Evolutionary conservation across 2,888 invertebrate genomes (phyloP).

Genomic region (Coelopa pilipes): DNA sequence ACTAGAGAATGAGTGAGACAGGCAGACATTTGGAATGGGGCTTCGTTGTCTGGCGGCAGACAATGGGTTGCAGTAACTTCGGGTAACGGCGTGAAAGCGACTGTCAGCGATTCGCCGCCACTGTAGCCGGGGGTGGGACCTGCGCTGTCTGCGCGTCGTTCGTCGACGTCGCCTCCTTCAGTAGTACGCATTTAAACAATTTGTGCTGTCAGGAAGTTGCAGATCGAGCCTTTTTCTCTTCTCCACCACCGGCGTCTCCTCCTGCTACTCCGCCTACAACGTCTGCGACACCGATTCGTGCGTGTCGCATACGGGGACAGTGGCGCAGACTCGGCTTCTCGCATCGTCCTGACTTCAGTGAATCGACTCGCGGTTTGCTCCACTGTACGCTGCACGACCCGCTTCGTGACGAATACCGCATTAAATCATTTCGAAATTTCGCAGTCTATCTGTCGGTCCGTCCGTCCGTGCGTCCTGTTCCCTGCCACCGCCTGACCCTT

Average conservation of each 20-base stretch:
- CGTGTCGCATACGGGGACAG: too few relatives aligned
- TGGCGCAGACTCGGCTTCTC: too few relatives aligned
- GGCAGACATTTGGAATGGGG: slow-evolving; percentile 25
- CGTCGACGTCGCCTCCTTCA: too few relatives aligned
- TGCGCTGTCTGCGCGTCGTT: slow-evolving; percentile 2
- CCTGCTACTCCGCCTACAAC: too few relatives aligned
- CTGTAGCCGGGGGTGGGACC: not conserved
- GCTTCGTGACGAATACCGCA: too few relatives aligned
- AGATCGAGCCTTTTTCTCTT: not conserved
- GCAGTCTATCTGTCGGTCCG: too few relatives aligned
- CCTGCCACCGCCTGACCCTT: not conserved
- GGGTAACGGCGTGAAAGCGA: not conserved
- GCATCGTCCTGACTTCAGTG: too few relatives aligned
- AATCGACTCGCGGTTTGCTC: not conserved
- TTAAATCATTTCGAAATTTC: too few relatives aligned
- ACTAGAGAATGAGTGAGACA: not conserved
- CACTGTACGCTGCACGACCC: not conserved
- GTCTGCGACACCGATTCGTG: too few relatives aligned
- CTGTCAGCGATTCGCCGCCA: not conserved
- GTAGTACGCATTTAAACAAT: not conserved
- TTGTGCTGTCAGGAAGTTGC: slow-evolving; percentile 7
- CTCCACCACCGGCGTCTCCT: too few relatives aligned
- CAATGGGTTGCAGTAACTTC: slow-evolving; percentile 10
- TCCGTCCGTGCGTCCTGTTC: not conserved
- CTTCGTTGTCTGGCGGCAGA: slow-evolving; percentile 25